Evolutionary conservation across 2,113 vertebrate species (phyloP).

Genomic region (Piprites chloris): DNA sequence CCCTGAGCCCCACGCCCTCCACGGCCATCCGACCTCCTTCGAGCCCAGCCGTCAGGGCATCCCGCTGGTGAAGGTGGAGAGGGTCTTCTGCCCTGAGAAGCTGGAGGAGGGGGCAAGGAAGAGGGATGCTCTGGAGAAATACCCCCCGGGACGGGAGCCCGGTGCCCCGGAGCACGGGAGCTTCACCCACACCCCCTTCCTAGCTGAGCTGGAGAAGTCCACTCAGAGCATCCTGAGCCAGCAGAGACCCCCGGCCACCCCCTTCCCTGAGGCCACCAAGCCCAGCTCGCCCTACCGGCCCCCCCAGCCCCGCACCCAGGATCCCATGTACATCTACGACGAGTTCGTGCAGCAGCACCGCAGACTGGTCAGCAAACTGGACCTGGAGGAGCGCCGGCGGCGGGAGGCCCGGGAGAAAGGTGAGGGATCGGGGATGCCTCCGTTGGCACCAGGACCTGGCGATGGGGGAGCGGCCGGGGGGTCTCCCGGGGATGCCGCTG

Average conservation of each 20-base stretch:
- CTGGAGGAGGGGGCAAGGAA: conserved; percentile 81
- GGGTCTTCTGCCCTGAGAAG: conserved; percentile 77
- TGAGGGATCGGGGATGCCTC: background rate
- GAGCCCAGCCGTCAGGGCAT: conserved; percentile 79
- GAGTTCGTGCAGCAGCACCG: conserved; percentile 93
- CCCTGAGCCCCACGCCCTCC: conserved; percentile 73
- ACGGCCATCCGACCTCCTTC: conserved; percentile 74
- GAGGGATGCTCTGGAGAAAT: conserved; percentile 82
- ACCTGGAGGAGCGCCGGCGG: conserved; percentile 90
- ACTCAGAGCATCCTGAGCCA: conserved; percentile 88
- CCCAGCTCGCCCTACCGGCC: conserved; percentile 73
- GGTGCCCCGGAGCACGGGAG: conserved; percentile 72
- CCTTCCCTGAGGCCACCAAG: conserved; percentile 78
- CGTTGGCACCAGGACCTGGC: accelerated
- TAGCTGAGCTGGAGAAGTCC: conserved; percentile 92
- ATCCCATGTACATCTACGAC: conserved; percentile 86
- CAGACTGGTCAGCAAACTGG: conserved; percentile 91
- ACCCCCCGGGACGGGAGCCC: conserved; percentile 74
- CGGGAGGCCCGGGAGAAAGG: conserved; percentile 93
- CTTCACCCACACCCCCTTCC: conserved; percentile 80
- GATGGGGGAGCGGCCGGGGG: background rate
- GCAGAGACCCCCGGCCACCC: conserved; percentile 78
- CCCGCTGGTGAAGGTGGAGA: conserved; percentile 77
- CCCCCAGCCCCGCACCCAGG: conserved; percentile 66
- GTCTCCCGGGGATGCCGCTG: background rate